Base-by-base conservation (phyloP, 2,888 invertebrate species). In the Argynnis bischoffii region DNA sequence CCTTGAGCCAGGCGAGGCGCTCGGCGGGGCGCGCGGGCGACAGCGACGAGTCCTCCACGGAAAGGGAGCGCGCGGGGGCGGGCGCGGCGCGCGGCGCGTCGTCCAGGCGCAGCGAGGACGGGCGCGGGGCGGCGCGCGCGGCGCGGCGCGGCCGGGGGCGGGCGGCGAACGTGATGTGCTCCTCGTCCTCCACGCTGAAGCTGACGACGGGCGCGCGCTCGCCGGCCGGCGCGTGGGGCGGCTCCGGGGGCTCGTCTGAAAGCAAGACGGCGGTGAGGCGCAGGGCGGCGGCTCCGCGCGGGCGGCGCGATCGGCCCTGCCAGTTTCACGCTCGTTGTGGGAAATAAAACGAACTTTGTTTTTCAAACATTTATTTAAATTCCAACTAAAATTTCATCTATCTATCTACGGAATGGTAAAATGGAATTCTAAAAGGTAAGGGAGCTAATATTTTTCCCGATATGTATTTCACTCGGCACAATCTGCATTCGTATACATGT, bases 161-260 rank as follows among this genome's bases (percentile, higher is more conserved):
- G 69, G 84, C 88, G 78, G 85, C 85, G 86, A 92, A 91, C 69
- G 91, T 88, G 84, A 92, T 90, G 79, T 89, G 92, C 35, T 88
- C 87, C 77, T 92, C 92, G 85, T 86, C 84, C 82, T 92, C 92
- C 59, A 92, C 90, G 84, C 82, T 87, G 85, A 93, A 93, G 78
- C 90, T 92, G 82, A 93, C 92, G 79, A 86, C 84, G 79, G 90
- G 89, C 74, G 85, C 81, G 72, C 72, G 71, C 72, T 74, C 64
- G 71, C 79, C 35, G 35, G 6, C 6, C 35, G 35, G 6, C 35
- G 35, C 35, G 26, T 3, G 26, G 26, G 26, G 26, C 26, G 26
- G 26, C 26, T 26, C 35, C 11, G 35, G 79, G 70, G 79, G 70
- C 78, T 82, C 84, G 67, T 71, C 71, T 71, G 88, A 84, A 74